A percentile compares a stretch with the other conserved stretches of the same genome.
Conservation (phyloP, 2,113 vertebrate genomes). For the Rhinoderma darwinii region DNA sequence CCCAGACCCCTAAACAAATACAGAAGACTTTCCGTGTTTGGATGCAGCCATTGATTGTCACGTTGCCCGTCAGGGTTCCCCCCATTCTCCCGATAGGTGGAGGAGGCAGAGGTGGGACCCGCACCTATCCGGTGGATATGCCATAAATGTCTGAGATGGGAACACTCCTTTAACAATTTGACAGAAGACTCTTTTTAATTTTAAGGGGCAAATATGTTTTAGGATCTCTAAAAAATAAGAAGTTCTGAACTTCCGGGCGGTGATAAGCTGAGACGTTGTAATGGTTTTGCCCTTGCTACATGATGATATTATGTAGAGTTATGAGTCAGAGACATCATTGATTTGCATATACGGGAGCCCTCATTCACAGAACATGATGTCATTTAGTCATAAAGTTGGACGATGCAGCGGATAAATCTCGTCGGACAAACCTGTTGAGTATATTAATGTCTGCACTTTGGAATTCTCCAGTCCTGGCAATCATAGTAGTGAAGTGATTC, state of each 20-base stretch:
- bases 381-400: conserved; percentile 11
- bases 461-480: conserved; percentile 4
- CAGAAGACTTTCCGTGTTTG: too few relatives aligned
- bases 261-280: neutral
- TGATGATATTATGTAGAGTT: neutral
- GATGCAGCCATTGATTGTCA: too few relatives aligned
- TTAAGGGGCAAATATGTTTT: neutral
- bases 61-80: too few relatives aligned
- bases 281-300: conserved; percentile 35
- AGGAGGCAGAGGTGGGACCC: too few relatives aligned
- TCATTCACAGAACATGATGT: conserved; percentile 18
- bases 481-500: conserved; percentile 24
- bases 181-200: neutral
- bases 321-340: neutral
- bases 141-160: too few relatives aligned
- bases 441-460: conserved; percentile 48
- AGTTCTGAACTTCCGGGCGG: neutral
- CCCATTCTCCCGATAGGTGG: too few relatives aligned
- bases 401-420: neutral
- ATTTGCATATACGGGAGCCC: conserved; percentile 20
- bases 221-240: neutral
- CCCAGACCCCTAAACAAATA: too few relatives aligned
- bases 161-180: neutral
- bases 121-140: too few relatives aligned
- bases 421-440: conserved; percentile 34